Percentiles rank a stretch among this genome's conserved stretches.
phyloP scores from a whole-genome alignment of 2,797 vertebrate genomes.

The Enteromius mattozi region DNA sequence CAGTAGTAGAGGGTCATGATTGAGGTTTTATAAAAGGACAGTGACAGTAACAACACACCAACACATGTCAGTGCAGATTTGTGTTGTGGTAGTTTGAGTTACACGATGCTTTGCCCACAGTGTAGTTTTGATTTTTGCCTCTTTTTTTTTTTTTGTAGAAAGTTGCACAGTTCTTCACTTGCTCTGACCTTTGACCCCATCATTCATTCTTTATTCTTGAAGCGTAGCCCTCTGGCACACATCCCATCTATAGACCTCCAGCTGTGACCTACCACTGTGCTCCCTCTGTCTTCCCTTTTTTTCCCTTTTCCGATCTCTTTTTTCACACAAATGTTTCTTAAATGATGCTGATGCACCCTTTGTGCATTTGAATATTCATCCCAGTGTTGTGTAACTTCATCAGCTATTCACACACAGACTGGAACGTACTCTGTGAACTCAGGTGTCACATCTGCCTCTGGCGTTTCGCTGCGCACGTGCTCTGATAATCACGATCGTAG shows the following conservation, averaged over 20 bases:
- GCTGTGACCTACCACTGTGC: constrained; percentile 7
- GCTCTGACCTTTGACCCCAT: constrained; percentile 11
- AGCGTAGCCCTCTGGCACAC: background rate
- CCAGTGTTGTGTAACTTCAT: constrained; percentile 4
- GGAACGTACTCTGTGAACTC: constrained; percentile 2
- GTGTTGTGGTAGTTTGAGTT: constrained; percentile 23
- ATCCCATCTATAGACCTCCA: background rate
- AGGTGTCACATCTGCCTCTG: constrained; percentile 39
- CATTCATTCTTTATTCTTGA: background rate
- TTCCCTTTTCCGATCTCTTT: background rate
- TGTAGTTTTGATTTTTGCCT: background rate
- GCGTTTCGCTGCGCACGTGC: constrained; percentile 25
- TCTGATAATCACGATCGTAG: constrained; percentile 38
- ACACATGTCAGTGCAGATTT: constrained; percentile 30
- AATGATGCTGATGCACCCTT: background rate
- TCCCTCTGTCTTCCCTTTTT: background rate
- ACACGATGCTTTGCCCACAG: background rate
- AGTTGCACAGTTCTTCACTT: background rate
- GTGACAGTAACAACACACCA: constrained; percentile 39
- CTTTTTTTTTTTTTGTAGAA: background rate
- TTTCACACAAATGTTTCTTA: constrained; percentile 7
- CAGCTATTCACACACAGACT: background rate
- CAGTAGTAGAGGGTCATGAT: constrained; percentile 43
- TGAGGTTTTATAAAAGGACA: constrained; percentile 26
- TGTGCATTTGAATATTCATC: constrained; percentile 20